Evolutionary conservation across 2,113 vertebrate species (phyloP).

Genomic region (Tamias sibiricus): DNA sequence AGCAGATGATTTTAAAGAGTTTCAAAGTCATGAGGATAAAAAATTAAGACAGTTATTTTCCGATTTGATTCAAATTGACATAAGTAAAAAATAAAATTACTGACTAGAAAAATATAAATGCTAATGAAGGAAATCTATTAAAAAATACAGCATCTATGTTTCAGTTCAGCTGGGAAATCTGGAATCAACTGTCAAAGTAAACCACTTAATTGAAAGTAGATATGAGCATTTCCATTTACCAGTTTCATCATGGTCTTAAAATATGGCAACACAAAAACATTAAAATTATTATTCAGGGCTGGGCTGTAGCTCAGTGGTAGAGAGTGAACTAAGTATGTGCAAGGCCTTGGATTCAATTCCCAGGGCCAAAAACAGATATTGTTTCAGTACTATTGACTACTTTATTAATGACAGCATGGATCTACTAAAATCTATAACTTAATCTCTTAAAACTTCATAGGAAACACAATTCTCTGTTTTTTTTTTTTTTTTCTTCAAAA

Average conservation of each 20-base stretch:
- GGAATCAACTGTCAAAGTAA: neutral
- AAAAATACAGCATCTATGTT: neutral
- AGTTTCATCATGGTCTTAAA: neutral
- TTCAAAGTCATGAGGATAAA: neutral
- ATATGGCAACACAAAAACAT: neutral
- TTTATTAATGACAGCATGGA: neutral
- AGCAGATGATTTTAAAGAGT: neutral
- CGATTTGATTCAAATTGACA: neutral
- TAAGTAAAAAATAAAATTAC: conserved; percentile 30
- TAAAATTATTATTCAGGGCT: neutral
- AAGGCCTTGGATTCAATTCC: neutral
- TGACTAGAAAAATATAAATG: neutral
- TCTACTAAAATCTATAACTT: conserved; percentile 16
- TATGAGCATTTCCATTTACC: neutral
- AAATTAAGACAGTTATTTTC: neutral
- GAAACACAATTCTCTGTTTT: neutral
- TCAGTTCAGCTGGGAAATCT: neutral
- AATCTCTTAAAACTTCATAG: conserved; percentile 8
- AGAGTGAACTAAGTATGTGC: neutral
- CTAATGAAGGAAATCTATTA: too few relatives aligned
- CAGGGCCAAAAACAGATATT: neutral
- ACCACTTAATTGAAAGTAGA: neutral
- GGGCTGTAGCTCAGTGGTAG: neutral
- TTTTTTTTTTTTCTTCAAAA: too few relatives aligned
- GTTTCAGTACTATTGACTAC: neutral